phyloP scores from a whole-genome alignment of 2,113 vertebrate species.

The Trichomycterus rosablanca region DNA sequence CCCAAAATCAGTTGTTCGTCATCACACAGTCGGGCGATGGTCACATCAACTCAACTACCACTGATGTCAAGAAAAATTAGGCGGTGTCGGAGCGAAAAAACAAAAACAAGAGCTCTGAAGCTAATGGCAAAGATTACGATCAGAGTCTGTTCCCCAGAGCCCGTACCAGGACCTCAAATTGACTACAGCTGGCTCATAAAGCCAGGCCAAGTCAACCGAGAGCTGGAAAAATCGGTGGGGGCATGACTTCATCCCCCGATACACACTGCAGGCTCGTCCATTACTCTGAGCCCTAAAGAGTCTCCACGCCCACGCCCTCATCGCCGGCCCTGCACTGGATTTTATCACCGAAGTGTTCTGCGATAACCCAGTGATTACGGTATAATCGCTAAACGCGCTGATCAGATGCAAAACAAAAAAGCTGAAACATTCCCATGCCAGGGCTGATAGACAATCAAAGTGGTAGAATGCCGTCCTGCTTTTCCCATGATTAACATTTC shows the following conservation, averaged over 20 bases:
- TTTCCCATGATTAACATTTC: constrained; percentile 27
- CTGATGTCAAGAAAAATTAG: constrained; percentile 43
- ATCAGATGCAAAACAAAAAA: not conserved
- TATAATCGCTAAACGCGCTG: not conserved
- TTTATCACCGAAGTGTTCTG: not conserved
- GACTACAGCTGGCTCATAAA: constrained; percentile 53
- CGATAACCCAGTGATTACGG: constrained; percentile 1
- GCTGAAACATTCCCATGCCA: constrained; percentile 8
- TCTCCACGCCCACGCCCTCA: not conserved
- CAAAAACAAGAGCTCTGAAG: constrained; percentile 25
- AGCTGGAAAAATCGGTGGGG: not conserved
- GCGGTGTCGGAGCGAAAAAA: not conserved
- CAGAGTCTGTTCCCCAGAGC: constrained; percentile 28
- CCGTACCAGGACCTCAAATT: constrained; percentile 46
- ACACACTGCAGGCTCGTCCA: not conserved
- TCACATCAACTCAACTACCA: constrained; percentile 3
- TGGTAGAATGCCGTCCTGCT: not conserved
- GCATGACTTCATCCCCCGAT: constrained; percentile 26
- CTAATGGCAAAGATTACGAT: constrained; percentile 55
- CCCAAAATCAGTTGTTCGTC: not conserved
- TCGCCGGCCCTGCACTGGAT: no score
- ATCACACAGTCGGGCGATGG: not conserved
- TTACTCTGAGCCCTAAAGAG: not conserved
- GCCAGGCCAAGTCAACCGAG: constrained; percentile 1
- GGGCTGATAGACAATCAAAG: constrained; percentile 6